These are phyloP conservation scores for Zelostemma sp. DNA, from an alignment of 1,140 invertebrate genomes.

Conservation along the genomic window DNA sequence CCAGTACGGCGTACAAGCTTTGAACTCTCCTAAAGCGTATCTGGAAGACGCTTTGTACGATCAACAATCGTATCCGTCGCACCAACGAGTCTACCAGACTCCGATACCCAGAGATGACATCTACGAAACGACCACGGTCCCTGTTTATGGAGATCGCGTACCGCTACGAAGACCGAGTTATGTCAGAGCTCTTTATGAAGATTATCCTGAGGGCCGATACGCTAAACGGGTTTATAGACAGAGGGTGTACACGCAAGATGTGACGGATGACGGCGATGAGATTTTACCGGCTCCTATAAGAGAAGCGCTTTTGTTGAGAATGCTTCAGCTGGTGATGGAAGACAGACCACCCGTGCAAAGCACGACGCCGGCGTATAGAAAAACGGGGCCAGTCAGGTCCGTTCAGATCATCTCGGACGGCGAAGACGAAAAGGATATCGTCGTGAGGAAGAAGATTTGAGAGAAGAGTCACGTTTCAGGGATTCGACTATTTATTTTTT, in stretches of 20 bases:
- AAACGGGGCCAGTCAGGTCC: constrained; percentile 61
- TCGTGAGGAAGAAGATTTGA: constrained; percentile 61
- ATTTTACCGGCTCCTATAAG: constrained; percentile 76
- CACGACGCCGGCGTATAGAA: constrained; percentile 57
- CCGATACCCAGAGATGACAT: constrained; percentile 63
- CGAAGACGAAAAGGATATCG: constrained; percentile 55
- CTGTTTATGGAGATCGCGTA: constrained; percentile 54
- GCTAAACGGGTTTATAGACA: constrained; percentile 63
- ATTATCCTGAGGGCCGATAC: constrained; percentile 68
- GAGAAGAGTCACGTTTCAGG: not conserved
- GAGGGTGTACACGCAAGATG: constrained; percentile 61
- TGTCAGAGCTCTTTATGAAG: constrained; percentile 59
- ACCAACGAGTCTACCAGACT: constrained; percentile 56
- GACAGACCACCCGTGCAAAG: constrained; percentile 69
- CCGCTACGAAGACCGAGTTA: constrained; percentile 55
- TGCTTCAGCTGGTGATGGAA: constrained; percentile 78
- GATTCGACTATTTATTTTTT: not conserved
- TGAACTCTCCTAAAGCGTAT: constrained; percentile 63
- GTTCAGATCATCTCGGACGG: constrained; percentile 64
- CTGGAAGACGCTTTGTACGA: constrained; percentile 66
- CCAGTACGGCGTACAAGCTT: constrained; percentile 63
- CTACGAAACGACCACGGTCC: constrained; percentile 55
- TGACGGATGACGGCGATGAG: constrained; percentile 67
- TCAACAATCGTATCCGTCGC: constrained; percentile 63
- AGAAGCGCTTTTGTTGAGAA: constrained; percentile 77